Evolutionary conservation across 92 coral and sea anemone species (phyloP).

Genomic region (Porites evermanni): DNA sequence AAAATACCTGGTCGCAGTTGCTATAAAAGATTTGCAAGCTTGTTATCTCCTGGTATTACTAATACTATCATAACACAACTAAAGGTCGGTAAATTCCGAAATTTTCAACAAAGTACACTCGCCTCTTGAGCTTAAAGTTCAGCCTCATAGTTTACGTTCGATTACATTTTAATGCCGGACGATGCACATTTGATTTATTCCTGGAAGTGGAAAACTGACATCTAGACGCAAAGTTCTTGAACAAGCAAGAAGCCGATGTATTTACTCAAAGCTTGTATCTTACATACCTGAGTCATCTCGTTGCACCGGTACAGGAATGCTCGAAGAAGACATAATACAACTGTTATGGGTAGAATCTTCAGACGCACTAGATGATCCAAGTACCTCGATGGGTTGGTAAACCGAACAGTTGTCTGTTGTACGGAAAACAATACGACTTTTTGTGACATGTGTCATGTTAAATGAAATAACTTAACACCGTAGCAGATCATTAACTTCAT

Average conservation of each 20-base stretch:
- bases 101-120: no score
- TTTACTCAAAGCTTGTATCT: not conserved
- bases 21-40: no score
- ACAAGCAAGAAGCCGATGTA: not conserved
- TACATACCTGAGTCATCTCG: constrained; percentile 17
- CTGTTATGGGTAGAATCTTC: constrained; percentile 42
- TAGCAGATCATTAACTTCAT: constrained; percentile 1
- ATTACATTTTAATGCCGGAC: not conserved
- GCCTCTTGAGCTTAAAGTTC: no score
- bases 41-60: no score
- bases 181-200: not conserved
- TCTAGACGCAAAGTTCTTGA: not conserved
- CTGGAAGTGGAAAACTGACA: not conserved
- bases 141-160: not conserved
- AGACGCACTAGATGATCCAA: constrained; percentile 41
- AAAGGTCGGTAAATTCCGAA: no score
- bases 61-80: no score
- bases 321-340: constrained; percentile 27
- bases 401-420: constrained; percentile 13
- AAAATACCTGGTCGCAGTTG: no score
- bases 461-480: not conserved
- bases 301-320: constrained; percentile 18
- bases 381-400: constrained; percentile 25
- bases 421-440: constrained; percentile 14
- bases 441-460: constrained; percentile 28